phyloP scores from a whole-genome alignment of 2,113 vertebrate species.

The Rhagologus leucostigma region DNA sequence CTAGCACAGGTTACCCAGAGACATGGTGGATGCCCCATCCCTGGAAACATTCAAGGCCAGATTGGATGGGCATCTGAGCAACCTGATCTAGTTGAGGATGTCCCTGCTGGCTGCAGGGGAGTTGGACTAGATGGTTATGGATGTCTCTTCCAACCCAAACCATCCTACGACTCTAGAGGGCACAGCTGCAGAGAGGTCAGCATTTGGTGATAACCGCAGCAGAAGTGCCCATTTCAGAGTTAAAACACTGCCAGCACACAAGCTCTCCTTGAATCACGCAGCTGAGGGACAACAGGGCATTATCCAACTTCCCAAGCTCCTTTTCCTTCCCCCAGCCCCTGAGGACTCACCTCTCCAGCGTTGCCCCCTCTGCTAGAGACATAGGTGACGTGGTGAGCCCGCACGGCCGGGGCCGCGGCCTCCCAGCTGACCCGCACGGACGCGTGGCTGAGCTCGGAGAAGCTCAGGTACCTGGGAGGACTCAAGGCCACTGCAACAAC shows the following conservation, averaged over 20 bases:
- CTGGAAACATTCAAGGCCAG: not conserved
- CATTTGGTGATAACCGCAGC: rapidly evolving
- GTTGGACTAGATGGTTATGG: not conserved
- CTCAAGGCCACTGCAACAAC: conserved; percentile 74
- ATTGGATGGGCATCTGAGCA: not conserved
- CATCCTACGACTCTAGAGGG: not conserved
- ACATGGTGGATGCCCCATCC: not conserved
- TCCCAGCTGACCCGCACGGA: conserved; percentile 83
- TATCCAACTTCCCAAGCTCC: rapidly evolving
- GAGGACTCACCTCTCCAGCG: conserved; percentile 77
- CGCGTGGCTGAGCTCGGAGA: conserved; percentile 83
- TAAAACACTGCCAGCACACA: not conserved
- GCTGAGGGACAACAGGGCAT: not conserved
- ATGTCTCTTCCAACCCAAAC: not conserved
- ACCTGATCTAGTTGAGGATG: not conserved
- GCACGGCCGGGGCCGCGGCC: conserved; percentile 44
- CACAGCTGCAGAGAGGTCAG: not conserved
- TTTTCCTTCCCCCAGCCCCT: not conserved
- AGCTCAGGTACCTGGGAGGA: conserved; percentile 72
- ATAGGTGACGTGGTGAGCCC: conserved; percentile 76
- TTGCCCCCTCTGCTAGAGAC: conserved; percentile 80
- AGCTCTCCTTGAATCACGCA: not conserved
- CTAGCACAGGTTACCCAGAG: not conserved
- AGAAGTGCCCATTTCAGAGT: not conserved
- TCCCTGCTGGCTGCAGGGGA: not conserved